Evolutionary conservation across 2,888 invertebrate species (phyloP), one percentile per base, ranked within the genome.

Genomic region (Lepidonotus clava): DNA sequence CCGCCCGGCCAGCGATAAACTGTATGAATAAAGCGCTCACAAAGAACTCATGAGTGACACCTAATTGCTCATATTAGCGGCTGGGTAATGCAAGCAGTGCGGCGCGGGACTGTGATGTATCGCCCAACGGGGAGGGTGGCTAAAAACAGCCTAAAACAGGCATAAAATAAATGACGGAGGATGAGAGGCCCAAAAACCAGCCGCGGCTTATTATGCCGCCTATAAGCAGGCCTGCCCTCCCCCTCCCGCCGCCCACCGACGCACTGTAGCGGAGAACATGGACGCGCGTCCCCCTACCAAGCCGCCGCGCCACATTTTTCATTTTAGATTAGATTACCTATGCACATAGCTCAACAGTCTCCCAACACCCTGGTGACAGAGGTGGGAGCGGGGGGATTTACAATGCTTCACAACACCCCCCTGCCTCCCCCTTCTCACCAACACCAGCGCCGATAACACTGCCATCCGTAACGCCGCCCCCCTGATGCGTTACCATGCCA

Each of bases 241-340:
- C 46, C 46, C 46, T 18, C 8, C 46, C 46, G 8, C 18, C 46
- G 18, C 46, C 46, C 46, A 18, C 8, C 46, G 8, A 11, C 46
- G 18, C 8, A 8, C 46, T 18, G 46, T 18, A 46, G 8, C 46
- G 8, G 46, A 18, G n/a, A n/a, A n/a, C n/a, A n/a, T n/a, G n/a
- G n/a, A n/a, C 46, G 46, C 8, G 8, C 46, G 18, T 18, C 8
- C 46, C 46, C 71, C 71, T 36, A 38, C 71, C 38, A 71, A 11
- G 36, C 71, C 66, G 36, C 34, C 36, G 71, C 18, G 71, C 38
- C 6, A 38, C 71, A 71, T 71, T 71, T 71, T 71, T 71, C 71
- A 71, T 71, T 71, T 71, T 71, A 71, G 71, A 71, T 71, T 71
- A 71, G 71, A 71, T 71, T 71, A 71, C 71, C 71, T 71, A 71